Evolutionary conservation across 2,888 invertebrate genomes (phyloP), one percentile per base, ranked within the genome.

Genomic region (Physocephala rufipes): DNA sequence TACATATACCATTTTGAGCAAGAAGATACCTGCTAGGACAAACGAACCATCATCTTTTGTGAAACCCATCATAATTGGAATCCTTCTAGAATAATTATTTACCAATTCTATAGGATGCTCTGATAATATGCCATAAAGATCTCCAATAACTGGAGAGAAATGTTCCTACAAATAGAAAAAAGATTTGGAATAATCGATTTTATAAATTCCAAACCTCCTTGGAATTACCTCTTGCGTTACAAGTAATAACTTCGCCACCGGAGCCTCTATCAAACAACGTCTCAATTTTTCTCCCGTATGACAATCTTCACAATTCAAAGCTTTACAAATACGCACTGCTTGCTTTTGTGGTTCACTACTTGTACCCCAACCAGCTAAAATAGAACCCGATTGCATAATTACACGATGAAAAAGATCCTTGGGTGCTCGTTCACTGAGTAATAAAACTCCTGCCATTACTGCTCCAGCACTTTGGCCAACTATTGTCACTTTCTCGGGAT

Each of bases 381-480:
- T 85, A 12, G 88, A 87, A 0, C 89, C 89, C 70, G 89, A 89
- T 76, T 89, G 88, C 9, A 87, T 79, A 73, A 89, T 89, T 0
- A 84, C 87, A 55, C 86, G 82, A 64, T 87, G 85, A 76, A 90
- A 89, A 64, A 88, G 78, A 26, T 73, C 74, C 7, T 66, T 26
- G 0, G 74, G 71, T 13, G 85, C 84, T 36, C 81, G 76, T 15
- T 88, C 88, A 78, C 87, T 88, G 16, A 87, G 73, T 51, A 87
- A 71, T 67, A 89, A 78, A 1, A 86, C 80, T 7, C 87, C 86
- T 0, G 87, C 86, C 1, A 89, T 85, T 3, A 82, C 85, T 0
- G 86, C 86, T 9, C 89, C 89, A 1, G 89, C 88, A 73, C 89
- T 89, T 77, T 89, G 88, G 1, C 89, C 88, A 72, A 88, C 86